Percentiles rank a stretch among this genome's conserved stretches.
phyloP scores from a whole-genome alignment of 2,888 invertebrate genomes.

The Nesidiocoris tenuis region DNA sequence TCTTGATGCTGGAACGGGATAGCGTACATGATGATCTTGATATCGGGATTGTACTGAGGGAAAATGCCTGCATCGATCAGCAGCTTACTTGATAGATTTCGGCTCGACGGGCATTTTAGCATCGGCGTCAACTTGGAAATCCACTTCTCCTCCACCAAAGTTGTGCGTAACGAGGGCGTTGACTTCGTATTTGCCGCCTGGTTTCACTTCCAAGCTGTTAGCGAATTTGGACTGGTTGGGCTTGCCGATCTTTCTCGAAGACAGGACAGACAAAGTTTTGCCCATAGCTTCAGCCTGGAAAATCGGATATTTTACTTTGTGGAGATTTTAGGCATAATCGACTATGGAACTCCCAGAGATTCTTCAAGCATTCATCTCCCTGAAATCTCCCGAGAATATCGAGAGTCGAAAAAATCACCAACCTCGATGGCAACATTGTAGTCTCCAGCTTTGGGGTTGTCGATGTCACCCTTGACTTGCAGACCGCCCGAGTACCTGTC shows the following conservation, averaged over 20 bases:
- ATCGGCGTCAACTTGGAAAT: slow-evolving; percentile 52
- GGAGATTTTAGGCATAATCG: too few relatives aligned
- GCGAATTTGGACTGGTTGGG: slow-evolving; percentile 64
- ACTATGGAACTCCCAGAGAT: too few relatives aligned
- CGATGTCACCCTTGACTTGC: slow-evolving; percentile 29
- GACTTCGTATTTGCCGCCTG: slow-evolving; percentile 64
- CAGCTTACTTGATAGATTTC: slow-evolving; percentile 55
- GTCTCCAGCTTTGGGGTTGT: slow-evolving; percentile 56
- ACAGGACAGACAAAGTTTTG: slow-evolving; percentile 59
- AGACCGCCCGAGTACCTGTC: slow-evolving; percentile 59
- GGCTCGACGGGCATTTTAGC: slow-evolving; percentile 48
- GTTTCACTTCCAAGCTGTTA: slow-evolving; percentile 62
- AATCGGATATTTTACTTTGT: too few relatives aligned
- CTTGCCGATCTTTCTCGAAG: slow-evolving; percentile 61
- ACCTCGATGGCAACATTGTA: too few relatives aligned
- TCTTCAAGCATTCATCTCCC: too few relatives aligned
- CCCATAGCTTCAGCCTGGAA: slow-evolving; percentile 55
- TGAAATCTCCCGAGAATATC: too few relatives aligned
- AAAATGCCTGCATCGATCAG: neutral
- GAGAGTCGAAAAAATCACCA: too few relatives aligned
- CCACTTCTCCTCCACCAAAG: slow-evolving; percentile 59
- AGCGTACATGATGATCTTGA: neutral
- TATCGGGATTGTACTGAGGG: too few relatives aligned
- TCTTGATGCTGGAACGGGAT: slow-evolving; percentile 10
- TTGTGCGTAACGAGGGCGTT: slow-evolving; percentile 62